Evolutionary conservation across 2,113 vertebrate genomes (phyloP).

Genomic region (Lasiurus cinereus): DNA sequence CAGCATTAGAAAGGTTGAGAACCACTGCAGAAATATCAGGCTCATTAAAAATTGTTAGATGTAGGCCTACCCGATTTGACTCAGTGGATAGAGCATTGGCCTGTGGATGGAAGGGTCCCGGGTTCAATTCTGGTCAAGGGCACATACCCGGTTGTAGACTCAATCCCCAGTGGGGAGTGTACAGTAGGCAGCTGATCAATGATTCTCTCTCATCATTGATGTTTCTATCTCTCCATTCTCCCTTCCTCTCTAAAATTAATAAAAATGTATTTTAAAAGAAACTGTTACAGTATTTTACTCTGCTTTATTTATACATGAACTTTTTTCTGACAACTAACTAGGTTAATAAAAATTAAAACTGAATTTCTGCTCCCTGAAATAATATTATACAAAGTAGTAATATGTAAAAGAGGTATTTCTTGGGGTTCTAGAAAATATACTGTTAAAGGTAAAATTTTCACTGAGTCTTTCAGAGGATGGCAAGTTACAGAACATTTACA

Average conservation of each 20-base stretch:
- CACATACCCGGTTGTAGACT: no score
- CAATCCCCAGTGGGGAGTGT: no score
- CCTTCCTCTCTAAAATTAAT: no score
- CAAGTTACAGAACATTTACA: conserved; percentile 55
- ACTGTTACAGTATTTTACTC: conserved; percentile 9
- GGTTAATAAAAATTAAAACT: conserved; percentile 61
- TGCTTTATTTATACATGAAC: not conserved
- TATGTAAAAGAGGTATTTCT: conserved; percentile 68
- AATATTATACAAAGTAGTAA: not conserved
- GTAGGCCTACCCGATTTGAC: no score
- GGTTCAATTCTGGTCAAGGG: no score
- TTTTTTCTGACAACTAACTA: conserved; percentile 28
- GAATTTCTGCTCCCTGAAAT: conserved; percentile 29
- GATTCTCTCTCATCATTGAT: no score
- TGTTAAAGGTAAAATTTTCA: conserved; percentile 19
- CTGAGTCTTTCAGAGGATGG: not conserved
- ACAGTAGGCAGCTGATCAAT: no score
- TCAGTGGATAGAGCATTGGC: no score
- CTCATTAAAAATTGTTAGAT: conserved; percentile 42
- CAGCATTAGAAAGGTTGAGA: no score
- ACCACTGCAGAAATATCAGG: not conserved
- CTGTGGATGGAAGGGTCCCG: no score
- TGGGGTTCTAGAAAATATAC: conserved; percentile 60
- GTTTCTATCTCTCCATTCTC: no score
- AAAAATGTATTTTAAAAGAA: not conserved